Base-by-base conservation (phyloP, 2,797 vertebrate genomes). In the Danio tinwini region DNA sequence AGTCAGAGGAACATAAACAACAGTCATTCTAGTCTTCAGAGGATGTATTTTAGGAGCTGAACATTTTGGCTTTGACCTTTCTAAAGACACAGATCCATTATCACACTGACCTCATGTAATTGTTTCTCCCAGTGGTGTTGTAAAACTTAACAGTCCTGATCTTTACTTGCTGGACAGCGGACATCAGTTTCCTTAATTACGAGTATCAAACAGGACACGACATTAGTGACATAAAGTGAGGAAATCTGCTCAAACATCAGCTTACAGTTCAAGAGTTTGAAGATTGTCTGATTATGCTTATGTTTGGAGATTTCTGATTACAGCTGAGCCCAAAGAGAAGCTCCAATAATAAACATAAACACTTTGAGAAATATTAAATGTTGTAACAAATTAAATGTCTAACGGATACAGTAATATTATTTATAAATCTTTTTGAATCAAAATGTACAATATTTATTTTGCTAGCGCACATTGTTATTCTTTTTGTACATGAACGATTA, bases 131-230 rank as follows among this genome's bases (percentile, higher is more conserved):
- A 39, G 42, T 58, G 29, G 42, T 53, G 52, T 62, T 81, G 79
- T 85, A 78, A 81, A 83, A 78, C 59, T 68, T 72, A 76, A 81
- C 59, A 56, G 75, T 50, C 76, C 67, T 79, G 76, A 81, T 67
- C 72, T 81, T 78, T 62, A 63, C 67, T n/a, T 56, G 74, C 65
- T 76, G 45, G 71, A 68, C 76, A 69, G 82, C 79, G 63, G 56
- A 44, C 74, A 78, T 85, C 74, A 74, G 81, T 78, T 82, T 78
- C 52, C 21, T 61, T 29, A 76, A 78, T 81, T 81, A 67, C 52
- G 12, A 53, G 75, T 53, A 78, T 74, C 37, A 78, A 39, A 58
- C 58, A n/a, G 21, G 45, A 44, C 50, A 73, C 73, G 56, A 68
- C 29, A 69, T 59, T 76, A 72, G 14, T 74, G 37, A 74, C 78